Base-by-base conservation (phyloP, 2,797 vertebrate species). In the Clarias fuscus region DNA sequence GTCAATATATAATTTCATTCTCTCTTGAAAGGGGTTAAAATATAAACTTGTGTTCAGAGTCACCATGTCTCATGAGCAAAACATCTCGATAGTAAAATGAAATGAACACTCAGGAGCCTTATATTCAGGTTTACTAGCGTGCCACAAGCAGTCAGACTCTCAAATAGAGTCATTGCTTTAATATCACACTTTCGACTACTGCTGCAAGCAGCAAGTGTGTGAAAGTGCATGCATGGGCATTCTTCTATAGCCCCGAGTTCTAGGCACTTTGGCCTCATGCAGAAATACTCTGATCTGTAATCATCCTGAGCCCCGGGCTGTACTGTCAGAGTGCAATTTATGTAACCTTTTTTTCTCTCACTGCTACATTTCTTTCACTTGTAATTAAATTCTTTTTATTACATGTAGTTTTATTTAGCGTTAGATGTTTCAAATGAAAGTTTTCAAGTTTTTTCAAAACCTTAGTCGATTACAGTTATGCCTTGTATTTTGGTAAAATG, bases 271-370 rank as follows among this genome's bases (percentile, higher is more conserved):
- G 33, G 18, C 77, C 61, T 72, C 71, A 73, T 79, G 33, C 43
- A 73, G 27, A 79, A 62, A 86, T 84, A 78, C 84, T 85, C 84
- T 85, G 62, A 81, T 65, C 82, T 86, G 77, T 48, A 79, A 72
- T 86, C 82, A 84, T 67, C 20, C 14, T 62, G 59, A 59, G 71
- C 84, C 82, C 27, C 65, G 59, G 79, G 87, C 83, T 70, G 40
- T 75, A n/a, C 80, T 64, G 77, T 85, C 81, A 82, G 53, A 48
- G 79, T 48, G 24, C 48, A 79, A 78, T 62, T 83, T 61, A 86
- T 67, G 18, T 40, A 3, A 18, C 1, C n/a, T 22, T 86, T 48
- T 61, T 33, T 64, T 5, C 4, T 37, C 53, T 33, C 33, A 75
- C 30, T 68, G 76, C 56, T 62, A 7, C 7, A 27, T 5, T 59